Conservation (phyloP, 2,113 vertebrate species). For the Vanacampus margaritifer region DNA sequence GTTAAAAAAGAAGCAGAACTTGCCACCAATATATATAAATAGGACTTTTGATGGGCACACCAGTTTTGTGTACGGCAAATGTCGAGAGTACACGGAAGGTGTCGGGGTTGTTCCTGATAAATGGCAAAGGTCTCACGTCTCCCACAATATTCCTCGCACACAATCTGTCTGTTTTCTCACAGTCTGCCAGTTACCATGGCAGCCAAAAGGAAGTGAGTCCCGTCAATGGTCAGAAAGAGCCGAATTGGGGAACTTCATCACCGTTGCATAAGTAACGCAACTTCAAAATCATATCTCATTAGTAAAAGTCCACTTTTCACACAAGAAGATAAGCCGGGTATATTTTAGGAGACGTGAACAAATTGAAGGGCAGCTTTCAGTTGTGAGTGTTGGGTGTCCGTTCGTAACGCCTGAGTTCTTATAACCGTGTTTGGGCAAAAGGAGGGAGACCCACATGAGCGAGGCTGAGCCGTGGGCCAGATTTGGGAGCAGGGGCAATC, state of each 20-base stretch:
- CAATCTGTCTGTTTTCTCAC: constrained; percentile 53
- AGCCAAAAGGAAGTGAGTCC: constrained; percentile 48
- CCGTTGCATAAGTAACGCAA: background rate
- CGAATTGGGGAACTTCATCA: constrained; percentile 21
- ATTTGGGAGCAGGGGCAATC: constrained; percentile 8
- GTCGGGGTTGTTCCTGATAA: constrained; percentile 36
- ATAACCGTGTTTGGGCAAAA: constrained; percentile 60
- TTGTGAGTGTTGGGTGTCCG: constrained; percentile 34
- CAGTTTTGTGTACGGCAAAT: background rate
- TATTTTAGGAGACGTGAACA: background rate
- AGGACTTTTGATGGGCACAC: background rate
- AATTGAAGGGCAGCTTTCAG: constrained; percentile 8
- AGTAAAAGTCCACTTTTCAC: background rate
- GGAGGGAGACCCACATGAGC: constrained; percentile 20
- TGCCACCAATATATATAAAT: background rate
- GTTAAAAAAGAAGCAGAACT: no score
- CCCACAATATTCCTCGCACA: constrained; percentile 26
- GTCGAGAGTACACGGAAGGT: constrained; percentile 11
- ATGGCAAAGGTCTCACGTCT: constrained; percentile 38
- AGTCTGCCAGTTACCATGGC: constrained; percentile 39
- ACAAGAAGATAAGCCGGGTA: background rate
- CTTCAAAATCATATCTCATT: background rate
- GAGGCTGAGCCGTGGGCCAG: constrained; percentile 34
- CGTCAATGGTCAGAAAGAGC: constrained; percentile 34
- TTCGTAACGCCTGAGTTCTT: constrained; percentile 19